Conservation (phyloP, 37 sponge, comb jelly and placozoan species). For the Oscarella lobularis region DNA sequence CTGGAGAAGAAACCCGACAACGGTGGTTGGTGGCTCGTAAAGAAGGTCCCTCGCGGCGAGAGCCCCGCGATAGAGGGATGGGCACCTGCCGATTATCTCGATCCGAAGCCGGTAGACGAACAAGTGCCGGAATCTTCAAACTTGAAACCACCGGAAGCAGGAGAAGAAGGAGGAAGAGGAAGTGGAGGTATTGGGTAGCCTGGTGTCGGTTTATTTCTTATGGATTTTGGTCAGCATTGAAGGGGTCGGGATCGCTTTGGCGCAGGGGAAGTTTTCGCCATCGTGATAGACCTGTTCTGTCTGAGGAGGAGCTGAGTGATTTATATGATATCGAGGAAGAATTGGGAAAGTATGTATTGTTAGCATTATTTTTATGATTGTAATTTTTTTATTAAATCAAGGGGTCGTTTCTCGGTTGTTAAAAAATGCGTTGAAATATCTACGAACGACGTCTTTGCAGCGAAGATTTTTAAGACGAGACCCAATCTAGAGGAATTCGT, state of each 20-base stretch:
- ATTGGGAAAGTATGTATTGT: neutral
- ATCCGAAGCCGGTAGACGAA: constrained; percentile 3
- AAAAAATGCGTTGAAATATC: neutral
- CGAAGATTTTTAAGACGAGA: neutral
- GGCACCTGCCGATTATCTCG: constrained; percentile 60
- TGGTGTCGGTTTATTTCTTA: too few relatives aligned
- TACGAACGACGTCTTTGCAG: neutral
- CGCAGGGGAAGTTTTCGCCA: too few relatives aligned
- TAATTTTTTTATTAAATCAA: too few relatives aligned
- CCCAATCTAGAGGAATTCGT: too few relatives aligned
- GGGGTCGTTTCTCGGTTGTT: neutral
- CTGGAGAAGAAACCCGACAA: neutral
- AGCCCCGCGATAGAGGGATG: constrained; percentile 34
- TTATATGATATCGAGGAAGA: neutral
- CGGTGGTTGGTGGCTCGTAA: neutral
- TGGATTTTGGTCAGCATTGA: too few relatives aligned
- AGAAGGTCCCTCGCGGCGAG: neutral
- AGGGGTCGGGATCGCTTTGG: too few relatives aligned
- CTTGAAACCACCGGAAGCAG: neutral
- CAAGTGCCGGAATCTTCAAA: neutral
- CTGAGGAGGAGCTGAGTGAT: too few relatives aligned
- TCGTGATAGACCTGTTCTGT: too few relatives aligned
- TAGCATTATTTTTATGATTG: too few relatives aligned
- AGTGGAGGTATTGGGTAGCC: too few relatives aligned
- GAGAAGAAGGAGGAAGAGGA: neutral